Percentiles rank a stretch among this genome's conserved stretches.
Evolutionary conservation across 2,113 vertebrate genomes (phyloP).

Genomic region (Athene cunicularia): DNA sequence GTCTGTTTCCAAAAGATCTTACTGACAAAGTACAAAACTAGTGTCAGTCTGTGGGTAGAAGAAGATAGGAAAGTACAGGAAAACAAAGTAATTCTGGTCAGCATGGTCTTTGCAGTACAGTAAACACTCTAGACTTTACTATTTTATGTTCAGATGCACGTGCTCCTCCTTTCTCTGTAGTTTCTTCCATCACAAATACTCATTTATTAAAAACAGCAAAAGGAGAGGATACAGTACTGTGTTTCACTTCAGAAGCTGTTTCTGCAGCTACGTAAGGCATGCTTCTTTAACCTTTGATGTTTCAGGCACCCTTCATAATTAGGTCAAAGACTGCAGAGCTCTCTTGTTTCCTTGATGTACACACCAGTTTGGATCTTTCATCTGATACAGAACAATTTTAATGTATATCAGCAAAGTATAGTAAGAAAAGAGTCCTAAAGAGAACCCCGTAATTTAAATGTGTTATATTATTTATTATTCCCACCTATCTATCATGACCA

Average conservation of each 20-base stretch:
- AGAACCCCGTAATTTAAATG: neutral
- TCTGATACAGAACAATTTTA: neutral
- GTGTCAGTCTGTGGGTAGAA: neutral
- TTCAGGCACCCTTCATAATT: neutral
- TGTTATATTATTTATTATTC: neutral
- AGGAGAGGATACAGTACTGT: neutral
- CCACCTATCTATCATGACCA: neutral
- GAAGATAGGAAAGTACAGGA: neutral
- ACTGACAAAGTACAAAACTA: neutral
- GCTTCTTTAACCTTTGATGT: neutral
- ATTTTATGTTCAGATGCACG: neutral
- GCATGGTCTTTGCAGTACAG: neutral
- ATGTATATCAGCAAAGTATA: neutral
- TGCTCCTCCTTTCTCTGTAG: neutral
- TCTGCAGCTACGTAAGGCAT: neutral
- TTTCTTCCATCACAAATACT: neutral
- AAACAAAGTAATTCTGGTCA: neutral
- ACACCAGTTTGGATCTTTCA: neutral
- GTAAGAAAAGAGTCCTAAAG: neutral
- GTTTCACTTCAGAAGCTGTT: neutral
- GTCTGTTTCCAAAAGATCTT: neutral
- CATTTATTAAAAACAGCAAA: neutral
- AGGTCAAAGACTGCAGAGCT: neutral
- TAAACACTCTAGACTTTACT: neutral
- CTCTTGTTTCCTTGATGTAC: neutral